phyloP scores from a whole-genome alignment of 2,797 vertebrate species.

The Lithobates sylvaticus region DNA sequence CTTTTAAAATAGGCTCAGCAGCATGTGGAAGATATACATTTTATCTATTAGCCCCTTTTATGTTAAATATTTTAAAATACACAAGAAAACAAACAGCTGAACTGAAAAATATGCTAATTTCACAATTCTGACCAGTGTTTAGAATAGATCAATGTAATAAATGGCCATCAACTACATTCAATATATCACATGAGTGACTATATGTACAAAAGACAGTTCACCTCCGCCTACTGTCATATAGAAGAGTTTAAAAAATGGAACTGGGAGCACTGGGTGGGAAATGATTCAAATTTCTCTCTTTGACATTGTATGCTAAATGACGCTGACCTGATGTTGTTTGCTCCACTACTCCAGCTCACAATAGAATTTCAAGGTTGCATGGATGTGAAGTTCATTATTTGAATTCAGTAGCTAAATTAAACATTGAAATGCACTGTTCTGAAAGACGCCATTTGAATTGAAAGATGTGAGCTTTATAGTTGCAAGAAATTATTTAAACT shows the following conservation, averaged over 20 bases:
- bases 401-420: slow-evolving; percentile 47
- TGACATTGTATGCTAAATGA: slow-evolving; percentile 46
- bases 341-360: slow-evolving; percentile 1
- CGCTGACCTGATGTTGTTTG: slow-evolving; percentile 14
- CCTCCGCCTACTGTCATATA: slow-evolving; percentile 12
- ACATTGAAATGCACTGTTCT: slow-evolving; percentile 16
- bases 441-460: slow-evolving; percentile 59
- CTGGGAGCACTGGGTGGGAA: slow-evolving; percentile 35
- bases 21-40: too few relatives aligned
- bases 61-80: too few relatives aligned
- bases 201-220: slow-evolving; percentile 4
- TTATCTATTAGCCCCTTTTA: too few relatives aligned
- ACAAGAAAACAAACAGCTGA: too few relatives aligned
- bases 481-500: slow-evolving; percentile 44
- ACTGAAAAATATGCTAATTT: neutral
- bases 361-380: slow-evolving; percentile 52
- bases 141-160: neutral
- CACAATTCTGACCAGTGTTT: too few relatives aligned
- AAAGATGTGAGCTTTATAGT: slow-evolving; percentile 40
- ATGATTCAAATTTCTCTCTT: slow-evolving; percentile 35
- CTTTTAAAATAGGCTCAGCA: too few relatives aligned
- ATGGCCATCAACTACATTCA: neutral
- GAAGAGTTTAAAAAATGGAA: slow-evolving; percentile 24
- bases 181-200: slow-evolving; percentile 25
- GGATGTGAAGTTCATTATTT: slow-evolving; percentile 52